Evolutionary conservation across 2,888 invertebrate species (phyloP).

Genomic region (Magallana nippona): DNA sequence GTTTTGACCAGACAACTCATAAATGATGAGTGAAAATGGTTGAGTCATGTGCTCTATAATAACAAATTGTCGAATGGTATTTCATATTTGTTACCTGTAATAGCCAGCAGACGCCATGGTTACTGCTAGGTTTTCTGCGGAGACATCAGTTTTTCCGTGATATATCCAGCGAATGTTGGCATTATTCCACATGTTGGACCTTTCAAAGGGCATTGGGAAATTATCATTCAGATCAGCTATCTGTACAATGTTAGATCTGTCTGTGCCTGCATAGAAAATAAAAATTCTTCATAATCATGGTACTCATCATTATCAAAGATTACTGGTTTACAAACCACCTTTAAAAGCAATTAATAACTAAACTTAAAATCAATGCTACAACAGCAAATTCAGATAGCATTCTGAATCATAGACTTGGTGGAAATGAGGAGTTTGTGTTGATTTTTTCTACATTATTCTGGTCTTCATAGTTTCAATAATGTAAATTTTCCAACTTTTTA

Average conservation of each 20-base stretch:
- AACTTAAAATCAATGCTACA: too few relatives aligned
- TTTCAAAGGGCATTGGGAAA: constrained; percentile 76
- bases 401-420: too few relatives aligned
- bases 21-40: too few relatives aligned
- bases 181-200: constrained; percentile 73
- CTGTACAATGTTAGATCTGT: constrained; percentile 77
- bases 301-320: not conserved
- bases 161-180: constrained; percentile 74
- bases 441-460: too few relatives aligned
- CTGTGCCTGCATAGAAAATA: constrained; percentile 70
- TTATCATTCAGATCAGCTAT: constrained; percentile 72
- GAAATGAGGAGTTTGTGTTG: too few relatives aligned
- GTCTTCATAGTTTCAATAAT: too few relatives aligned
- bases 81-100: constrained; percentile 66
- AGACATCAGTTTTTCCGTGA: constrained; percentile 64
- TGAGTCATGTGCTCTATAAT: too few relatives aligned
- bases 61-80: too few relatives aligned
- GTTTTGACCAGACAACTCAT: too few relatives aligned
- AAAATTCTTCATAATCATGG: not conserved
- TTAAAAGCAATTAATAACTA: too few relatives aligned
- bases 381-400: too few relatives aligned
- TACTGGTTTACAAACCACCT: not conserved
- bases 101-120: constrained; percentile 77
- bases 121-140: constrained; percentile 73
- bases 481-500: too few relatives aligned